These are phyloP conservation scores for Buceros bicornis DNA, from an alignment of 2,797 vertebrate genomes.

Conservation along the genomic window DNA sequence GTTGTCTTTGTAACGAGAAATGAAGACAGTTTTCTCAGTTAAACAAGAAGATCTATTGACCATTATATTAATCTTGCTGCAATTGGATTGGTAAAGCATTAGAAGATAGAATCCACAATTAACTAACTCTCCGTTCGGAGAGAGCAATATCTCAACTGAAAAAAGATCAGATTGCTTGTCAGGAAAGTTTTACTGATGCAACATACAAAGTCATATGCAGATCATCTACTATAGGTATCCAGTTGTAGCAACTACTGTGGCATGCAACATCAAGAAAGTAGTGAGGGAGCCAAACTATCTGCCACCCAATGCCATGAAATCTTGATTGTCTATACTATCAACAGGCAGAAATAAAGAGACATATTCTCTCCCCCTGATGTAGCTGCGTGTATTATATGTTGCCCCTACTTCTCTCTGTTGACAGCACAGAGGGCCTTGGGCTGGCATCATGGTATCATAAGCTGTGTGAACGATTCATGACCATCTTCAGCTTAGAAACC, in stretches of 20 bases:
- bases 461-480: background rate
- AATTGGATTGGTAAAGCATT: constrained; percentile 5
- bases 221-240: background rate
- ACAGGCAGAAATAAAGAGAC: background rate
- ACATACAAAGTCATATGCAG: background rate
- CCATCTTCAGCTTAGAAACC: background rate
- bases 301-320: background rate
- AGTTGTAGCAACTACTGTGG: background rate
- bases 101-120: background rate
- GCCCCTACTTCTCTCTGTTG: background rate
- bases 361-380: background rate
- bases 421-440: background rate
- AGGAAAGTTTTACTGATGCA: background rate
- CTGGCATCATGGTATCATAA: background rate
- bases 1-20: constrained; percentile 54
- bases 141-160: background rate
- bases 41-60: constrained; percentile 38
- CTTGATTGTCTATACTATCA: background rate
- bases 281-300: background rate
- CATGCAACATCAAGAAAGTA: background rate
- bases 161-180: background rate
- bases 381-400: background rate
- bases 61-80: background rate
- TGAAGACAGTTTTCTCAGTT: constrained; percentile 59
- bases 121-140: background rate